These are phyloP conservation scores for Brachypteracias leptosomus DNA, from an alignment of 2,113 vertebrate species.

Conservation along the genomic window DNA sequence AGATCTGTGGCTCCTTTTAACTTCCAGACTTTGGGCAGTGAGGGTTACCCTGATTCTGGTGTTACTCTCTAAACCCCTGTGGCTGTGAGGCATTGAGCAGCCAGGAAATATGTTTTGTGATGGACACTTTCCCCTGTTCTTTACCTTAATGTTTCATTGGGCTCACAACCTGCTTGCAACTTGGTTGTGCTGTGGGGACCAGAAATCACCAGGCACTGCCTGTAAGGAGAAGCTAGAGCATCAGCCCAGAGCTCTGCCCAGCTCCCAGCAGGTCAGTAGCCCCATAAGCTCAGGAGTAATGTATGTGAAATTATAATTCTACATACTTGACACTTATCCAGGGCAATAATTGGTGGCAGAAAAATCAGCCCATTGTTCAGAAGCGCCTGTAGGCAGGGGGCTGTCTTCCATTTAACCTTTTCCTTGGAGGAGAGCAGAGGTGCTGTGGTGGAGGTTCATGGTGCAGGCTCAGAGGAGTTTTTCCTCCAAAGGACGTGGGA, in stretches of 20 bases:
- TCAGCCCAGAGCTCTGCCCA: background rate
- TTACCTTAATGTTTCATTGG: rapidly evolving
- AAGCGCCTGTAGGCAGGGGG: constrained; percentile 39
- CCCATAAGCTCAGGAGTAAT: background rate
- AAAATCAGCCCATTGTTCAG: constrained; percentile 50
- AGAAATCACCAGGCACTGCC: background rate
- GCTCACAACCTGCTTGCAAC: background rate
- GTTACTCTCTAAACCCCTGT: background rate
- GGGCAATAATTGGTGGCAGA: constrained; percentile 43
- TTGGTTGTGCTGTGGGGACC: background rate
- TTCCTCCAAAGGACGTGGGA: background rate
- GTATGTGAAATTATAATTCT: constrained; percentile 28
- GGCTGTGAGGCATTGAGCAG: background rate
- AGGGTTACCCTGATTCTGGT: background rate
- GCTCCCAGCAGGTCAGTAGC: constrained; percentile 12
- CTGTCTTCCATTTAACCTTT: constrained; percentile 48
- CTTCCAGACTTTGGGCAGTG: background rate
- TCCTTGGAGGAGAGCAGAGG: background rate
- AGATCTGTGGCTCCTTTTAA: background rate
- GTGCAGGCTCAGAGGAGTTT: background rate
- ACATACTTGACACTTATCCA: constrained; percentile 54
- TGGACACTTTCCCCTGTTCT: background rate
- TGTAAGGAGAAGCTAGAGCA: background rate
- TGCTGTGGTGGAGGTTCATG: background rate
- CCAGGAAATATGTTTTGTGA: background rate